Conservation (phyloP, 2,888 invertebrate species). For the Conomelus anceps region DNA sequence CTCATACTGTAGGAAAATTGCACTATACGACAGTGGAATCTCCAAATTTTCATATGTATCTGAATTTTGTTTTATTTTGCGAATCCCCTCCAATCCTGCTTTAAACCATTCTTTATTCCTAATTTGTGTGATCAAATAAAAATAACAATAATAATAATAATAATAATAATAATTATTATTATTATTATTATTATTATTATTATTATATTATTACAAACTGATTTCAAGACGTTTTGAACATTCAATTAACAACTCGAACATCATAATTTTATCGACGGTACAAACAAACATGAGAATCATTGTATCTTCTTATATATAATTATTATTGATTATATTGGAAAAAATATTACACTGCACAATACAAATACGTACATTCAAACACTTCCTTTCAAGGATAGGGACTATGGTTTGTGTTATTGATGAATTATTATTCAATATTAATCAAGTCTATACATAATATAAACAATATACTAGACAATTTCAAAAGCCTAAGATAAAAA, state of each 20-base stretch:
- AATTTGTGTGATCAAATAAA: too few relatives aligned
- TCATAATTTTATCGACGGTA: not conserved
- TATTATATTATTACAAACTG: too few relatives aligned
- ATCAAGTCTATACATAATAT: not conserved
- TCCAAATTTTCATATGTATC: too few relatives aligned
- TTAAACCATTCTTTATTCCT: too few relatives aligned
- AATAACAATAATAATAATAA: too few relatives aligned
- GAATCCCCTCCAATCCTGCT: too few relatives aligned
- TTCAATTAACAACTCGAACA: not conserved
- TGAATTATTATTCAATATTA: not conserved
- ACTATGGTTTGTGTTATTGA: not conserved
- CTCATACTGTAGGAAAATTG: too few relatives aligned
- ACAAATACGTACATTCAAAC: not conserved
- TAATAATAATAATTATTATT: too few relatives aligned
- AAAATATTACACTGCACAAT: not conserved
- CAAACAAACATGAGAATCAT: not conserved
- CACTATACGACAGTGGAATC: too few relatives aligned
- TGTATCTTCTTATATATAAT: not conserved
- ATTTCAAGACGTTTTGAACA: too few relatives aligned
- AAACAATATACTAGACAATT: not conserved
- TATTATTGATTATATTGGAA: not conserved
- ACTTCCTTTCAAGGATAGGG: not conserved
- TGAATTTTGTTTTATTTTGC: too few relatives aligned
- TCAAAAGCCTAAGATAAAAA: not conserved
- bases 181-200: too few relatives aligned